Evolutionary conservation across 2,113 vertebrate genomes (phyloP), one percentile per base, ranked within the genome.

Genomic region (Phalacrocorax pelagicus): DNA sequence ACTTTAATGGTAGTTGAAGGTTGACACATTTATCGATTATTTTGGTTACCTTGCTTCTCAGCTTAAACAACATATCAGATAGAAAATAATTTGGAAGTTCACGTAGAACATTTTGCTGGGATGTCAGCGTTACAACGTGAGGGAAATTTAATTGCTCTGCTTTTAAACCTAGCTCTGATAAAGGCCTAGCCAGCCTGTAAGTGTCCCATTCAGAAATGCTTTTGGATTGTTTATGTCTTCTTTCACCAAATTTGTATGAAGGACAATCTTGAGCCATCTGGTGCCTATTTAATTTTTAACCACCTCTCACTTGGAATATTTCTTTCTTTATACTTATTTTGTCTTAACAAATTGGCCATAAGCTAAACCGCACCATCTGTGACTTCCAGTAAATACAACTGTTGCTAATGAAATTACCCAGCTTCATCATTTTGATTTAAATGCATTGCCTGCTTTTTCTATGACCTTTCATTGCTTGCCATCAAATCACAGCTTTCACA

Each of bases 371-470:
- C 98, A 98, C 98, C 99, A 99, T 99, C 99, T 99, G 99, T 98
- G 98, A 98, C 98, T 97, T 98, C 98, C 98, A 98, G 97, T 98
- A 98, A 98, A 98, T 98, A 99, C 99, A 99, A 99, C 99, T 99
- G 99, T 99, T 99, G 99, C 98, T 99, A 98, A 98, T 98, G 99
- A 99, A 99, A 99, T 99, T 99, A 99, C 99, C 98, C 98, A 98
- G 98, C 98, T 99, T 99, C 98, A 99, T 99, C 99, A 99, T 99
- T 98, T 98, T 99, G 98, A 99, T 99, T 99, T 99, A 98, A 98
- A 98, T 94, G 96, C 98, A 98, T 98, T 97, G 99, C 98, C 98
- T 98, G 98, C 98, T 99, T 99, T 99, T 98, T 98, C 96, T 97
- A 98, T 99, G 99, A 99, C 99, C 99, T 99, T 99, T 99, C 98